A percentile compares a stretch with the other conserved stretches of the same genome.
Evolutionary conservation across 2,113 vertebrate genomes (phyloP).

Genomic region (Misgurnus mizolepis): DNA sequence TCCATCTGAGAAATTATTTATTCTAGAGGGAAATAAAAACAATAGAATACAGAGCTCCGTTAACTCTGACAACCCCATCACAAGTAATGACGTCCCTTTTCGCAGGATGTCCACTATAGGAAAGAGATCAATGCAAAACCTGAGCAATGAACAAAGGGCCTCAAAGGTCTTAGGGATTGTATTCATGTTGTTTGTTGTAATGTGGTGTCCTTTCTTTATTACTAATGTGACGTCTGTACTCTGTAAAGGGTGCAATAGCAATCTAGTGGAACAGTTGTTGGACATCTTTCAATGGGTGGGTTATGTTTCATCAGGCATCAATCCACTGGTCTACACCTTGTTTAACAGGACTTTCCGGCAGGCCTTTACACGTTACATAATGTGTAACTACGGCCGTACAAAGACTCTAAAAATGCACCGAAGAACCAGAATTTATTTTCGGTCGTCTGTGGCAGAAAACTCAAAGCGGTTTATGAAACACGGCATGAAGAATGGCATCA

Average conservation of each 20-base stretch:
- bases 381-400: conserved; percentile 82
- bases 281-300: conserved; percentile 98
- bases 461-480: conserved; percentile 89
- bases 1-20: conserved; percentile 78
- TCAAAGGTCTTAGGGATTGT: conserved; percentile 97
- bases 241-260: conserved; percentile 81
- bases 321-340: conserved; percentile 95
- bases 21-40: conserved; percentile 73
- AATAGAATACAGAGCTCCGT: conserved; percentile 59
- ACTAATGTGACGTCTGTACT: conserved; percentile 91
- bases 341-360: conserved; percentile 97
- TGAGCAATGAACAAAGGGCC: conserved; percentile 93
- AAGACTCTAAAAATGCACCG: conserved; percentile 68
- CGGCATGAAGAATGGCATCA: conserved; percentile 85
- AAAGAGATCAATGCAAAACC: conserved; percentile 91
- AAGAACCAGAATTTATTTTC: conserved; percentile 81
- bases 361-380: conserved; percentile 92
- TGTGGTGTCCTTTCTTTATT: conserved; percentile 99
- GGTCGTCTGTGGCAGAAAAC: conserved; percentile 83
- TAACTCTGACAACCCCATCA: conserved; percentile 33
- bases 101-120: conserved; percentile 83
- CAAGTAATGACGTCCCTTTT: conserved; percentile 67
- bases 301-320: conserved; percentile 94
- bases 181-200: conserved; percentile 93
- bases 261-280: conserved; percentile 82